A percentile compares a stretch with the other conserved stretches of the same genome.
Conservation (phyloP, 2,113 vertebrate genomes). For the Embiotoca jacksoni region DNA sequence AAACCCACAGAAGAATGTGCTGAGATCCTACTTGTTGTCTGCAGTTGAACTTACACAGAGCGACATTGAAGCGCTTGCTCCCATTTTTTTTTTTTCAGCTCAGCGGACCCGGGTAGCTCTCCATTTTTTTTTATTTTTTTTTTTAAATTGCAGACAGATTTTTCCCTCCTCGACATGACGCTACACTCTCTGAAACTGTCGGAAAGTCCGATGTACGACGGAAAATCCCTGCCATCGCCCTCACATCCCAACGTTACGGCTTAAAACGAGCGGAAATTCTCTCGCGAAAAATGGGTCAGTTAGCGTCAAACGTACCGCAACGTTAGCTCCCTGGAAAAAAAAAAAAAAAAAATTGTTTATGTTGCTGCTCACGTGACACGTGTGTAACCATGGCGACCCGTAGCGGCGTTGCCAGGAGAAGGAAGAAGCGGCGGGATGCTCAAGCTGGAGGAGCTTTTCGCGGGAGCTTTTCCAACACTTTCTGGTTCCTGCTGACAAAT, state of each 20-base stretch:
- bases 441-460: background rate
- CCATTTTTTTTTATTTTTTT: conserved; percentile 29
- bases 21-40: background rate
- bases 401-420: conserved; percentile 30
- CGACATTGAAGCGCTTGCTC: conserved; percentile 82
- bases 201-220: background rate
- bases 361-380: conserved; percentile 69
- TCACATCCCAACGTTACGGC: background rate
- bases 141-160: background rate
- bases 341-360: conserved; percentile 52
- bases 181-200: background rate
- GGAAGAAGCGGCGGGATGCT: conserved; percentile 12
- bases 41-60: conserved; percentile 83
- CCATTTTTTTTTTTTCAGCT: conserved; percentile 73
- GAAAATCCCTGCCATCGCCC: background rate
- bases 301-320: conserved; percentile 11
- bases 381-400: conserved; percentile 66
- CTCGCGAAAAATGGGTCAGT: background rate
- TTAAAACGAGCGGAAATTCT: background rate
- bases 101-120: conserved; percentile 35
- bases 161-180: conserved; percentile 16
- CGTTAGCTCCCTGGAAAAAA: conserved; percentile 6
- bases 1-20: background rate
- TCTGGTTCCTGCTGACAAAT: too few species aligned
- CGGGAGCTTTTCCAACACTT: background rate